phyloP scores from a whole-genome alignment of 37 sponge, comb jelly and placozoan species.

The Axinella damicornis region DNA sequence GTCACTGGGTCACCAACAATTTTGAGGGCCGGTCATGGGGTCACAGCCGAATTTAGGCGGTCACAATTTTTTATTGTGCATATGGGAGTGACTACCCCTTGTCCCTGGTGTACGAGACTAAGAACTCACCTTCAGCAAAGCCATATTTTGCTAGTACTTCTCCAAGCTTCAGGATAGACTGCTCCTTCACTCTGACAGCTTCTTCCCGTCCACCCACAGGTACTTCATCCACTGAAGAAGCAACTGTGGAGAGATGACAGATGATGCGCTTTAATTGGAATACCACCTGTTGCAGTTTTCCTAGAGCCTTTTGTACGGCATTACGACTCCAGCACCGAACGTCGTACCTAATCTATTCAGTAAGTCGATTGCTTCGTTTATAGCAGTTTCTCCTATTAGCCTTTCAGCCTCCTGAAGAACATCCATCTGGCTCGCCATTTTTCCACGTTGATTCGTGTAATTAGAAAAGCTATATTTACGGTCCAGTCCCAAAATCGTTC shows the following conservation, averaged over 20 bases:
- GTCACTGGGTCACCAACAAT: too few relatives aligned
- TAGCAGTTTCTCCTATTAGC: conserved; percentile 19
- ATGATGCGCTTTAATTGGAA: conserved; percentile 16
- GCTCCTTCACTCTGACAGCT: conserved; percentile 73
- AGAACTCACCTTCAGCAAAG: conserved; percentile 69
- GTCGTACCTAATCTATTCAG: conserved; percentile 61
- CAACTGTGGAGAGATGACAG: neutral
- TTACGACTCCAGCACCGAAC: neutral
- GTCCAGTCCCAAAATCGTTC: too few relatives aligned
- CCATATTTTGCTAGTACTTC: conserved; percentile 57
- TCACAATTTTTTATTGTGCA: too few relatives aligned
- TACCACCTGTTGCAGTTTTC: too few relatives aligned
- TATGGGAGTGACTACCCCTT: too few relatives aligned
- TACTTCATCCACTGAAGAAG: neutral
- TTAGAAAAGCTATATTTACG: neutral
- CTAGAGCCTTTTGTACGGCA: too few relatives aligned
- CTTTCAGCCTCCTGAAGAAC: conserved; percentile 44
- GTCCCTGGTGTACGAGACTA: too few relatives aligned
- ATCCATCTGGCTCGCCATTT: conserved; percentile 15
- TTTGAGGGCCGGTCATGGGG: too few relatives aligned
- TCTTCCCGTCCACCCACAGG: conserved; percentile 42
- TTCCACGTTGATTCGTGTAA: neutral
- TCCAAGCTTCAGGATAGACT: conserved; percentile 74
- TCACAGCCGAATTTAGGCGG: too few relatives aligned
- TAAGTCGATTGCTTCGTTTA: conserved; percentile 55